Conservation (phyloP, 92 coral and sea anemone species). For the Hydrozoanthus gracilis region DNA sequence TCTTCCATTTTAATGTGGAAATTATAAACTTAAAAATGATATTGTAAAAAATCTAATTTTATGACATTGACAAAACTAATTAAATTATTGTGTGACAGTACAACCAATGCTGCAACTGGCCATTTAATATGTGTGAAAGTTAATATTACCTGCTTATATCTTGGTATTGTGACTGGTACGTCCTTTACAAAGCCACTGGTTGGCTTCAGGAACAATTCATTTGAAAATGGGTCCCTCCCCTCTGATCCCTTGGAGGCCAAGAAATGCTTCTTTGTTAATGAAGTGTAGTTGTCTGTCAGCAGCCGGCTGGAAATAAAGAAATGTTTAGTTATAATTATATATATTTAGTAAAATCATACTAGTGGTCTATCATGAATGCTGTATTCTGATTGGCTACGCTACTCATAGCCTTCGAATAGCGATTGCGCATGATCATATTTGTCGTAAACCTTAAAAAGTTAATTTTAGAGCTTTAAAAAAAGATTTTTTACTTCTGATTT, state of each 20-base stretch:
- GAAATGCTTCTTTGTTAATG: conserved; percentile 94
- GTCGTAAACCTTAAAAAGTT: too few species aligned
- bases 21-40: neutral
- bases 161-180: conserved; percentile 93
- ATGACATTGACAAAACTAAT: neutral
- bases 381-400: too few species aligned
- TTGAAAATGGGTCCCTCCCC: conserved; percentile 91
- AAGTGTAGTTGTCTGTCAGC: conserved; percentile 86
- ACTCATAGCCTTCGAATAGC: too few species aligned
- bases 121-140: neutral
- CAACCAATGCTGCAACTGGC: too few species aligned
- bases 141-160: conserved; percentile 76
- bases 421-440: too few species aligned
- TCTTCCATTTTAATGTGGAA: neutral
- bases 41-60: neutral
- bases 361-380: too few species aligned
- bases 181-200: conserved; percentile 98
- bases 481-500: too few species aligned
- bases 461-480: too few species aligned
- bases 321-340: neutral
- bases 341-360: neutral
- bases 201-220: conserved; percentile 76
- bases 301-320: conserved; percentile 61
- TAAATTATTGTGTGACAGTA: too few species aligned
- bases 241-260: conserved; percentile 90